phyloP scores from a whole-genome alignment of 2,113 vertebrate species.

The Dendropsophus ebraccatus region DNA sequence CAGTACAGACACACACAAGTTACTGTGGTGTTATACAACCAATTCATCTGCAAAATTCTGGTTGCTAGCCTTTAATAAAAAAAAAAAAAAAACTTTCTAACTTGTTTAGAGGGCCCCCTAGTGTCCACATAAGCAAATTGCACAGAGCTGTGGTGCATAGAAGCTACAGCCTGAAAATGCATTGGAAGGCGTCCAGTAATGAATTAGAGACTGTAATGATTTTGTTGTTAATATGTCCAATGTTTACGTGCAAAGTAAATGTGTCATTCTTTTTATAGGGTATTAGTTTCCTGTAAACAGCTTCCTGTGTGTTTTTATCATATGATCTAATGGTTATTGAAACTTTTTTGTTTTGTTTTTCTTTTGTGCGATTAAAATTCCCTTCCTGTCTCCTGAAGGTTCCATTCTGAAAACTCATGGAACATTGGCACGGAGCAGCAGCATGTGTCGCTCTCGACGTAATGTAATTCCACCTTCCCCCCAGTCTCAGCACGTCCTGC shows the following conservation, averaged over 20 bases:
- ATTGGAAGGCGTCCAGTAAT: background rate
- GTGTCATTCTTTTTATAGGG: background rate
- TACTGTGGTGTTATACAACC: background rate
- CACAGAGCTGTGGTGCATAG: background rate
- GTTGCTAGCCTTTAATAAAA: background rate
- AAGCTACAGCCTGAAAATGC: background rate
- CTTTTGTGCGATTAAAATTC: constrained; percentile 3
- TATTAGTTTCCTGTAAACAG: background rate
- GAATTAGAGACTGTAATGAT: background rate
- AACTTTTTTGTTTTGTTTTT: background rate
- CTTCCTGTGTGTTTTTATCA: background rate
- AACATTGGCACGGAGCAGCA: constrained; percentile 87
- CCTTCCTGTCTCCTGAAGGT: constrained; percentile 68
- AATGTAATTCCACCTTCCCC: constrained; percentile 84
- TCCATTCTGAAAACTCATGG: constrained; percentile 76
- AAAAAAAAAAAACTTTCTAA: background rate
- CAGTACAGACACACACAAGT: background rate
- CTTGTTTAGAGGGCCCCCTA: constrained; percentile 31
- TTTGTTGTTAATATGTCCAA: background rate
- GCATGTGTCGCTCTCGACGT: constrained; percentile 90
- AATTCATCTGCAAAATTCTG: background rate
- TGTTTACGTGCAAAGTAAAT: background rate
- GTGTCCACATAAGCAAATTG: constrained; percentile 13
- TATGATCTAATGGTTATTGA: background rate
- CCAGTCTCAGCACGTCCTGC: constrained; percentile 79